Conservation (phyloP, 2,888 invertebrate genomes). For the Galeruca laticollis region DNA sequence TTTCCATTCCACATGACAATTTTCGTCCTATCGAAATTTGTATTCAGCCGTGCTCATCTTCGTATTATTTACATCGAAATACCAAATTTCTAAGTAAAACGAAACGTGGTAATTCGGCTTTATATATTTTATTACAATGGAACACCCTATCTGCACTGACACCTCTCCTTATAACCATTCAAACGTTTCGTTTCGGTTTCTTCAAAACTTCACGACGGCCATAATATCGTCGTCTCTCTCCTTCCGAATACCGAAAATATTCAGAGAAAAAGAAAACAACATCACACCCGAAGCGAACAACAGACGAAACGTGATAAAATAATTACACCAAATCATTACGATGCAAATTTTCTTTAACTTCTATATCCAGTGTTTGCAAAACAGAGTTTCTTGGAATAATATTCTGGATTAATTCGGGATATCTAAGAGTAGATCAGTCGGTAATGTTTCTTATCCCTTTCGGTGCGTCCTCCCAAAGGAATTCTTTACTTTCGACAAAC, state of each 20-base stretch:
- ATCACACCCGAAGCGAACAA: constrained; percentile 36
- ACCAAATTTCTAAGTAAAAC: constrained; percentile 61
- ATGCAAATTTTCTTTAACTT: constrained; percentile 66
- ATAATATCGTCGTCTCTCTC: constrained; percentile 40
- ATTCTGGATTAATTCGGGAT: constrained; percentile 66
- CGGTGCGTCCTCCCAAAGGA: constrained; percentile 57
- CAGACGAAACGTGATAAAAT: constrained; percentile 55
- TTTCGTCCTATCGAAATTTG: constrained; percentile 49
- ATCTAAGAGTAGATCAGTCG: constrained; percentile 64
- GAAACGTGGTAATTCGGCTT: constrained; percentile 60
- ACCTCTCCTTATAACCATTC: constrained; percentile 58
- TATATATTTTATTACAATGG: constrained; percentile 61
- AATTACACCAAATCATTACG: constrained; percentile 65
- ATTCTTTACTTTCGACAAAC: constrained; percentile 62
- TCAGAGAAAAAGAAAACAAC: constrained; percentile 34
- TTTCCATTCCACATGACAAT: background rate
- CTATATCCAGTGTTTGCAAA: constrained; percentile 63
- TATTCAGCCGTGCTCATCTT: constrained; percentile 56
- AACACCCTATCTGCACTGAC: constrained; percentile 61
- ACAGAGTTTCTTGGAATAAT: constrained; percentile 64
- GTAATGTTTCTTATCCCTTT: constrained; percentile 62
- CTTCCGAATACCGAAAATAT: constrained; percentile 18
- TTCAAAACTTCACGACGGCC: constrained; percentile 33
- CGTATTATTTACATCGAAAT: constrained; percentile 63
- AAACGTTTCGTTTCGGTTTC: constrained; percentile 50